Evolutionary conservation across 2,888 invertebrate species (phyloP).

Genomic region (Agrotis clavis): DNA sequence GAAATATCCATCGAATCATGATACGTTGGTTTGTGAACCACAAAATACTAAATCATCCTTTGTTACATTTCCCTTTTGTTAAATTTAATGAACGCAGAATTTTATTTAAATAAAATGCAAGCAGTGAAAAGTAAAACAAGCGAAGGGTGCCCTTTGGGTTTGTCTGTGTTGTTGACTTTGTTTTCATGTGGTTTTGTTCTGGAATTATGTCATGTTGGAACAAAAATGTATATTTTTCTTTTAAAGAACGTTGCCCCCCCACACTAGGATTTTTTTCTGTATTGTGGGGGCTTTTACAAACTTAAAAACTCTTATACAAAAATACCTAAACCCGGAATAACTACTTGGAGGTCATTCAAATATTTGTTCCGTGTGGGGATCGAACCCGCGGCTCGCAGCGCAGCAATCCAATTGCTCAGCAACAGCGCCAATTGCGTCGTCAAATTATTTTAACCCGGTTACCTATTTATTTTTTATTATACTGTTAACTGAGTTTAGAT

Average conservation of each 20-base stretch:
- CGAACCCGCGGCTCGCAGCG: too few relatives aligned
- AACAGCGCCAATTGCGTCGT: too few relatives aligned
- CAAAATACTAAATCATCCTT: slow-evolving; percentile 10
- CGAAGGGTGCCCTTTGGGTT: slow-evolving; percentile 19
- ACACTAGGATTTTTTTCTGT: too few relatives aligned
- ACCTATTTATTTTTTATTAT: background rate
- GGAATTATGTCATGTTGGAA: slow-evolving; percentile 35
- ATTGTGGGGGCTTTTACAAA: too few relatives aligned
- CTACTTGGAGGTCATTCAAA: too few relatives aligned
- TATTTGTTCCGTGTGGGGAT: too few relatives aligned
- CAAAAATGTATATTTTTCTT: background rate
- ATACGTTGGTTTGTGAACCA: background rate
- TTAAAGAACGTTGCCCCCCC: too few relatives aligned
- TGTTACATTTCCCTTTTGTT: slow-evolving; percentile 17
- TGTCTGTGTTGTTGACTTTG: slow-evolving; percentile 29
- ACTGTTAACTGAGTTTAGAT: too few relatives aligned
- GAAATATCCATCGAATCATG: slow-evolving; percentile 1
- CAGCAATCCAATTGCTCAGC: too few relatives aligned
- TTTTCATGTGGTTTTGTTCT: slow-evolving; percentile 29
- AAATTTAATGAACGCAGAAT: slow-evolving; percentile 28
- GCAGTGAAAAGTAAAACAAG: slow-evolving; percentile 32
- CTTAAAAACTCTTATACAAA: too few relatives aligned
- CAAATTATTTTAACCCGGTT: too few relatives aligned
- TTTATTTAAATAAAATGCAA: slow-evolving; percentile 40
- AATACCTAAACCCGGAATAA: too few relatives aligned